Evolutionary conservation across 2,888 invertebrate species (phyloP).

Genomic region (Pheosia gnoma): DNA sequence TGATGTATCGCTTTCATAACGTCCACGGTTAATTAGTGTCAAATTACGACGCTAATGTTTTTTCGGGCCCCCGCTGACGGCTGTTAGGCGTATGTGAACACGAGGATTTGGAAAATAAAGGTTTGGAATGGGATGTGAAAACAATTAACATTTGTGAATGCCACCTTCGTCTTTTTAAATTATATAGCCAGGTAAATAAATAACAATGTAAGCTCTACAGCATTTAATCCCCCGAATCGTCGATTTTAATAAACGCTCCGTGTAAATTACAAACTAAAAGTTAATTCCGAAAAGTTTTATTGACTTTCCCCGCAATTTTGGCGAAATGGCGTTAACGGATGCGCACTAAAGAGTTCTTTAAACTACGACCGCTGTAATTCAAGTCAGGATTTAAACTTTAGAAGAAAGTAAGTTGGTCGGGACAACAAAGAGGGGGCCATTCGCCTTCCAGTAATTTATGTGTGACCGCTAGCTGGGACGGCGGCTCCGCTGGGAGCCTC

Average conservation of each 20-base stretch:
- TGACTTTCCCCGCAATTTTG: slow-evolving; percentile 44
- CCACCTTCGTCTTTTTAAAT: no score
- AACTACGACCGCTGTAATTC: slow-evolving; percentile 71
- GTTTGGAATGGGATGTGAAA: not conserved
- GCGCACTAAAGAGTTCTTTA: slow-evolving; percentile 64
- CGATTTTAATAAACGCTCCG: slow-evolving; percentile 28
- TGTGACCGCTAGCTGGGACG: slow-evolving; percentile 69
- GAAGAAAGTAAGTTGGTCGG: slow-evolving; percentile 75
- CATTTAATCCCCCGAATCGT: not conserved
- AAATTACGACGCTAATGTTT: slow-evolving; percentile 74
- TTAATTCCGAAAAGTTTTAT: slow-evolving; percentile 51
- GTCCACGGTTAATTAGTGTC: slow-evolving; percentile 76
- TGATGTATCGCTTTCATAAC: slow-evolving; percentile 79
- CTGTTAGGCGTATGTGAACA: slow-evolving; percentile 26
- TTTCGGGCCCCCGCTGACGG: slow-evolving; percentile 42
- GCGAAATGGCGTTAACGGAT: slow-evolving; percentile 52
- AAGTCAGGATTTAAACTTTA: slow-evolving; percentile 77
- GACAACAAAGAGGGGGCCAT: slow-evolving; percentile 74
- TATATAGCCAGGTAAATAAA: not conserved
- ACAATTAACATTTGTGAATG: not conserved
- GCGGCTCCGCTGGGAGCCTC: slow-evolving; percentile 58
- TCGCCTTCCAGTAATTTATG: slow-evolving; percentile 73
- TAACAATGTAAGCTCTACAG: not conserved
- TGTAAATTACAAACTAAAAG: slow-evolving; percentile 41
- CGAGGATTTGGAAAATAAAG: slow-evolving; percentile 9